Conservation (phyloP, 2,888 invertebrate genomes). For the Dusona sp. region DNA sequence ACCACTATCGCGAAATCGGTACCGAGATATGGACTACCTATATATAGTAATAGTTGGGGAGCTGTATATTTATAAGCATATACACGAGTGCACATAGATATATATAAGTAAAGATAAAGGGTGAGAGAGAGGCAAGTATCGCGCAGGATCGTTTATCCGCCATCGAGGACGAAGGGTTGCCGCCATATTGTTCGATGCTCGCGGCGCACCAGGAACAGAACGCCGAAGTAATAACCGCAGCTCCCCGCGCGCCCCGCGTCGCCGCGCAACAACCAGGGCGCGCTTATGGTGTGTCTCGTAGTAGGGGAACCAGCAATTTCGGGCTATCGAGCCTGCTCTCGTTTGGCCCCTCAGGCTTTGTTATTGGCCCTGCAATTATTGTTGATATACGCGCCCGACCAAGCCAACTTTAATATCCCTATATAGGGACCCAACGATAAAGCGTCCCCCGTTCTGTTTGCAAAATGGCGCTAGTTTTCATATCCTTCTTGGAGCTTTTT, state of each 20-base stretch:
- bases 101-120: slow-evolving; percentile 13
- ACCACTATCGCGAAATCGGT: slow-evolving; percentile 35
- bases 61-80: slow-evolving; percentile 27
- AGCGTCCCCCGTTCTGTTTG: slow-evolving; percentile 70
- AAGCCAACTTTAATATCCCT: slow-evolving; percentile 77
- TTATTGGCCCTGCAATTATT: slow-evolving; percentile 85
- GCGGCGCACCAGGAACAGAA: slow-evolving; percentile 54
- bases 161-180: slow-evolving; percentile 81
- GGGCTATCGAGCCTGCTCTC: slow-evolving; percentile 82
- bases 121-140: slow-evolving; percentile 72
- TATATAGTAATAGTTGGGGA: slow-evolving; percentile 21
- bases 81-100: slow-evolving; percentile 33
- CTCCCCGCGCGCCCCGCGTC: slow-evolving; percentile 73
- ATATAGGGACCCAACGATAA: slow-evolving; percentile 80
- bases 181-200: slow-evolving; percentile 67
- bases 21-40: slow-evolving; percentile 22
- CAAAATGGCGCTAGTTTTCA: slow-evolving; percentile 78
- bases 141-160: slow-evolving; percentile 83
- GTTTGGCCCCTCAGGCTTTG: slow-evolving; percentile 83
- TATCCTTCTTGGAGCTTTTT: slow-evolving; percentile 39
- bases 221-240: slow-evolving; percentile 69
- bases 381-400: slow-evolving; percentile 83
- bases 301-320: slow-evolving; percentile 85
- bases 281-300: slow-evolving; percentile 42
- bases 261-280: slow-evolving; percentile 73